Evolutionary conservation across 2,113 vertebrate genomes (phyloP), one percentile per base, ranked within the genome.

Genomic region (Protomyctophum bolini): DNA sequence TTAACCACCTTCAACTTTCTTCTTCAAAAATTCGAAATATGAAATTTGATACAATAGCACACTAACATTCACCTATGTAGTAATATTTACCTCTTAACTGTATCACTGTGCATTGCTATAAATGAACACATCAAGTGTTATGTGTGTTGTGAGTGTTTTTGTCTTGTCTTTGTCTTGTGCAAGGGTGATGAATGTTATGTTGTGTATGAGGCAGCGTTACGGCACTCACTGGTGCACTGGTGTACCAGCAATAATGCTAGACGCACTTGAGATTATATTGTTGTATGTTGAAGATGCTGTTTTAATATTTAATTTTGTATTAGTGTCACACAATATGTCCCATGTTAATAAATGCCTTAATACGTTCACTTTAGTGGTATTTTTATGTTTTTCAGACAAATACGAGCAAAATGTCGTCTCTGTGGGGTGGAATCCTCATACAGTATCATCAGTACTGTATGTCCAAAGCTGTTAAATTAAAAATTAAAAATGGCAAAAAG

Each of bases 181-280:
- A 47, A 70, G 63, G 63, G 15, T 59, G 54, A 70, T 64, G 21
- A 79, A 73, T 61, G 21, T 47, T 63, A 48, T 33, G 7, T 21
- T 41, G 33, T 59, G 49, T 5, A 59, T 56, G 50, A 72, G 52
- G 55, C 33, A 56, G 49, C 76, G 45, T 61, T 64, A 63, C 70
- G 76, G 73, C 69, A 50, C 57, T 77, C 55, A 33, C 56, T 86
- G 76, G 88, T 89, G 77, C 86, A 64, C 83, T 79, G 86, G 79
- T 81, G 85, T 79, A 77, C 76, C 68, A 52, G 68, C n/a, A 46
- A 45, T 52, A 54, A 64, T 65, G 59, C 63, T 54, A 77, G 57
- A 72, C 77, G 68, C 59, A 29, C 63, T 46, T 73, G 6, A 62
- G 41, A 54, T 79, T 73, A 49, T 73, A 49, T 70, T 77, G 21